A percentile compares a stretch with the other conserved stretches of the same genome.
Conservation (phyloP, 2,797 vertebrate genomes). For the Arvicola amphibius region DNA sequence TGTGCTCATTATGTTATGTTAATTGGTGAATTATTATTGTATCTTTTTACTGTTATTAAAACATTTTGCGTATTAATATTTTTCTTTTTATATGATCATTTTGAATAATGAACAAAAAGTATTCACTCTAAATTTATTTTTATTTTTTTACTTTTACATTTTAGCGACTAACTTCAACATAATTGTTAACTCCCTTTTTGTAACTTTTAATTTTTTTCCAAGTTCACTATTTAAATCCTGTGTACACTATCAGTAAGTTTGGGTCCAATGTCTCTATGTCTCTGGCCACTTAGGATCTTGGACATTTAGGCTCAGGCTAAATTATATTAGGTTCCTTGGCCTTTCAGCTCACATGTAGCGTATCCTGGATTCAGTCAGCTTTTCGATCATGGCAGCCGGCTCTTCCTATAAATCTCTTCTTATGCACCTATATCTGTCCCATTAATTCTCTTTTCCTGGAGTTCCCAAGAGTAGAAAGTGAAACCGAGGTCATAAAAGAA, state of each 20-base stretch:
- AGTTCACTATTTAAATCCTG: background rate
- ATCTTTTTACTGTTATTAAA: background rate
- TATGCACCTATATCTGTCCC: too few relatives aligned
- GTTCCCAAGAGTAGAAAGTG: background rate
- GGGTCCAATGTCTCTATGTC: accelerated
- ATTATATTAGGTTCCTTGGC: background rate
- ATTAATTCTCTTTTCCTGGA: background rate
- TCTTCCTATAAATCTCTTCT: background rate
- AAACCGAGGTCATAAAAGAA: constrained; percentile 15
- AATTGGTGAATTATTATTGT: background rate
- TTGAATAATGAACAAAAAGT: background rate
- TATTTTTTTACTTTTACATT: background rate
- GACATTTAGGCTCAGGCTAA: background rate
- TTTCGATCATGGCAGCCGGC: background rate
- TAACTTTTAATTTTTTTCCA: background rate
- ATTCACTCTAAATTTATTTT: background rate
- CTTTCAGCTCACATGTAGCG: background rate
- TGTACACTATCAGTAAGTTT: background rate
- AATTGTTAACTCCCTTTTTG: background rate
- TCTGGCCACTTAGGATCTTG: background rate
- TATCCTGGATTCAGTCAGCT: too few relatives aligned
- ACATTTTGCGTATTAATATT: background rate
- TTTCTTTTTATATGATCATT: background rate
- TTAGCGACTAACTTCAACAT: background rate
- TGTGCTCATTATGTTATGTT: background rate